Percentiles rank a stretch among this genome's conserved stretches.
Conservation (phyloP, 2,797 vertebrate genomes). For the Lophius americanus region DNA sequence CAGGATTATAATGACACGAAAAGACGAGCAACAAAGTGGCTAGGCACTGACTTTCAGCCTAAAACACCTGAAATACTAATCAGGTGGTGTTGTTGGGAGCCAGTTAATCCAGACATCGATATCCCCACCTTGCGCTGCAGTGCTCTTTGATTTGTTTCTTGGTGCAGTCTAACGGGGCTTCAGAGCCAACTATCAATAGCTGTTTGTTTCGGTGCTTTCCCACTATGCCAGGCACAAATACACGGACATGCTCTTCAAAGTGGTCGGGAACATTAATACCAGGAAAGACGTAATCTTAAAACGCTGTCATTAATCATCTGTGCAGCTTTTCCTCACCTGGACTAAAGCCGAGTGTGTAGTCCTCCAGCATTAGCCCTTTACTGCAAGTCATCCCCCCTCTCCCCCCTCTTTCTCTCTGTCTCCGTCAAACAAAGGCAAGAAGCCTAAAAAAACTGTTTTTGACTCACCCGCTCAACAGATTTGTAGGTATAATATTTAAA, state of each 20-base stretch:
- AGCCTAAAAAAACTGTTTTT: neutral
- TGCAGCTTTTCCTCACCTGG: neutral
- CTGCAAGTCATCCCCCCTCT: neutral
- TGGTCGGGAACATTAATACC: neutral
- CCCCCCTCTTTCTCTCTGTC: neutral
- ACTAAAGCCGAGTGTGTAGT: too few species aligned
- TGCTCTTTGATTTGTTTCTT: slow-evolving; percentile 70
- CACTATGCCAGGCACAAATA: slow-evolving; percentile 17
- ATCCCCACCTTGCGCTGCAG: slow-evolving; percentile 65
- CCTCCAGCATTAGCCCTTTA: too few species aligned
- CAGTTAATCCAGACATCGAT: slow-evolving; percentile 65
- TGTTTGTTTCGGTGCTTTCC: slow-evolving; percentile 45
- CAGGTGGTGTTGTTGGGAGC: slow-evolving; percentile 49
- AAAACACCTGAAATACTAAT: slow-evolving; percentile 58
- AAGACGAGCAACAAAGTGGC: slow-evolving; percentile 31
- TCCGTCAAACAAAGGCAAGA: neutral
- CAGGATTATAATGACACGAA: slow-evolving; percentile 20
- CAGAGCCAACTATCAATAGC: slow-evolving; percentile 48
- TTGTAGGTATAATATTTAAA: slow-evolving; percentile 6
- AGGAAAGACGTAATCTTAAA: neutral
- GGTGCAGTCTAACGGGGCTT: slow-evolving; percentile 61
- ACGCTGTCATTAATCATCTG: neutral
- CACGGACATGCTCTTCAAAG: slow-evolving; percentile 4
- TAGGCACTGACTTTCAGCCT: slow-evolving; percentile 42
- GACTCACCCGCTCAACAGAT: neutral